Evolutionary conservation across 1,140 invertebrate genomes (phyloP), one percentile per base, ranked within the genome.

Genomic region (Ephestia elutella): DNA sequence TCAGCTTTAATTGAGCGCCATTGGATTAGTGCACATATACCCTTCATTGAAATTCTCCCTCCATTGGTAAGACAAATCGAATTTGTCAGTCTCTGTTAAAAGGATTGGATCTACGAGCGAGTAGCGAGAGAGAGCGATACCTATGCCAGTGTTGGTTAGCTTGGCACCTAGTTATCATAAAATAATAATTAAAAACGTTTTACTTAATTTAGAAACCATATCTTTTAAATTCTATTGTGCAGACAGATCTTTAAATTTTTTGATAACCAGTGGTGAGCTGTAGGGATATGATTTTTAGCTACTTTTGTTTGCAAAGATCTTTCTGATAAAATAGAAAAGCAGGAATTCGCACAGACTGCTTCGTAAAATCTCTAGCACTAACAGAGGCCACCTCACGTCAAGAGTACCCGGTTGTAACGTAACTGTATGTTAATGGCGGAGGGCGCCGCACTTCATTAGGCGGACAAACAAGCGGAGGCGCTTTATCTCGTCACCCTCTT

Each of bases 391-490:
- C 17, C 54, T 55, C 54, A 55, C 38, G 38, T 44, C 38, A 17
- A 44, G 38, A 15, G 7, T 10, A 44, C 38, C n/a, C 38, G 2
- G 15, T 15, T 15, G n/a, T 54, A 5, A n/a, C 50, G 76, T 68
- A 70, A 73, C 68, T 76, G 75, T 73, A 68, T 73, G 70, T 71
- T 79, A 74, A 79, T 78, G 75, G 66, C 50, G 49, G 55, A 72
- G 70, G 67, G 66, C 62, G 60, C 69, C 79, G 78, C 70, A 75
- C 80, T 86, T 86, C 82, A 86, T 86, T 86, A 83, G 70, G 59
- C 71, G 75, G 74, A 74, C 80, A 86, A 86, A 86, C 78, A 86
- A 82, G 78, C 51, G 63, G 70, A 72, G 75, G 62, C 63, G 71
- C 73, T 72, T 81, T 80, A 78, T 77, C 77, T 75, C 73, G 58